Conservation (phyloP, 2,113 vertebrate genomes). For the Pangasianodon hypophthalmus region DNA sequence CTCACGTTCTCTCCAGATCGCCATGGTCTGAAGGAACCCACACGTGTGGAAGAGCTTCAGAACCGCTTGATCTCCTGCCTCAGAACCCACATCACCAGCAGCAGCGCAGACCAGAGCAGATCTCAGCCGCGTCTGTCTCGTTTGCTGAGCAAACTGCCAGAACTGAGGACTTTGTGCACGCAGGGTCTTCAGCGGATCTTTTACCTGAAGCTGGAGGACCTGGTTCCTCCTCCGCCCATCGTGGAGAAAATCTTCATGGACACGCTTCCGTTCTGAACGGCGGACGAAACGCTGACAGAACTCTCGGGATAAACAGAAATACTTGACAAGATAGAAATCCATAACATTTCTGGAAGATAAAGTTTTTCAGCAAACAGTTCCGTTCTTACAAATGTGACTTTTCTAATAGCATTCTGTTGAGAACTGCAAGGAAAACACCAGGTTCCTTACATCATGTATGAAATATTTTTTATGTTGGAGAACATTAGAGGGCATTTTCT, state of each 20-base stretch:
- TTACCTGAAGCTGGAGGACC: slow-evolving; percentile 92
- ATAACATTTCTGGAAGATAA: neutral
- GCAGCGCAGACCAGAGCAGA: slow-evolving; percentile 69
- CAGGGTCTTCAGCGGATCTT: slow-evolving; percentile 95
- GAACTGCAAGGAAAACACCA: neutral
- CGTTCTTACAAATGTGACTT: neutral
- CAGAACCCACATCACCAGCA: slow-evolving; percentile 83
- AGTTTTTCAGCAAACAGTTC: neutral
- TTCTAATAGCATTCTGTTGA: neutral
- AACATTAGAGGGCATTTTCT: slow-evolving; percentile 43
- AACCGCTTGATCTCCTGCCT: slow-evolving; percentile 89
- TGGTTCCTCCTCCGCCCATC: slow-evolving; percentile 89
- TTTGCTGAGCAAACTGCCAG: slow-evolving; percentile 88
- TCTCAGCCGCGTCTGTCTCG: slow-evolving; percentile 83
- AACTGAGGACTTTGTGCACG: slow-evolving; percentile 91
- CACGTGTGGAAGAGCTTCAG: slow-evolving; percentile 89
- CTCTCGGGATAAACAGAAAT: neutral
- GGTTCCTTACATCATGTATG: neutral
- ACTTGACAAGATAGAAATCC: neutral
- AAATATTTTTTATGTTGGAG: slow-evolving; percentile 7
- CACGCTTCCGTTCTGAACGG: slow-evolving; percentile 86
- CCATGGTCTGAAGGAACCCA: slow-evolving; percentile 88
- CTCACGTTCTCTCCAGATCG: slow-evolving; percentile 74
- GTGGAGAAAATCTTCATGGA: slow-evolving; percentile 97
- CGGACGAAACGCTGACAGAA: neutral